These are phyloP conservation scores for Apotomis capreana DNA, from an alignment of 2,888 invertebrate genomes.

Conservation along the genomic window DNA sequence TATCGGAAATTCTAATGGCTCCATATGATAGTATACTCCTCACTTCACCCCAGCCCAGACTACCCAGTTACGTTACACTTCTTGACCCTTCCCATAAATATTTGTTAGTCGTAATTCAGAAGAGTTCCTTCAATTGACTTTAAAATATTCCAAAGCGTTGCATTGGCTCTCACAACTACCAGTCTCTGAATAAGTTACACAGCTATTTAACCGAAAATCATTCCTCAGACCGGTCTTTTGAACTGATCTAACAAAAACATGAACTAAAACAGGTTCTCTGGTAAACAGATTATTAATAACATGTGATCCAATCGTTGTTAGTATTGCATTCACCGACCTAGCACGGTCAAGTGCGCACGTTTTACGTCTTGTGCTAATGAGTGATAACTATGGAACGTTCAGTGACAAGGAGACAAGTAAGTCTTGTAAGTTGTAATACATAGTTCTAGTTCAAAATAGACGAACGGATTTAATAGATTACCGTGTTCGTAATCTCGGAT, in stretches of 20 bases:
- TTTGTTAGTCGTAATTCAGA: no score
- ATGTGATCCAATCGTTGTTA: not conserved
- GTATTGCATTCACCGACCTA: slow-evolving; percentile 15
- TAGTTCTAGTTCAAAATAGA: no score
- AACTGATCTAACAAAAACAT: not conserved
- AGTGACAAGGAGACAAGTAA: slow-evolving; percentile 13
- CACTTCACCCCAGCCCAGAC: no score
- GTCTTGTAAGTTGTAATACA: not conserved
- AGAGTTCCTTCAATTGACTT: no score
- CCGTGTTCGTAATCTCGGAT: no score
- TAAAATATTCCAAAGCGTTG: no score
- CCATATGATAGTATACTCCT: no score
- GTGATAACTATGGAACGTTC: slow-evolving; percentile 37
- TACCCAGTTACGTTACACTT: no score
- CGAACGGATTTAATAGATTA: no score
- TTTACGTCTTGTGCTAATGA: slow-evolving; percentile 17
- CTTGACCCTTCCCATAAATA: no score
- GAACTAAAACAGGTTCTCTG: slow-evolving; percentile 7
- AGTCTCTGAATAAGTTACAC: not conserved
- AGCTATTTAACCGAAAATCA: slow-evolving; percentile 1
- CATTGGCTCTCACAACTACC: not conserved
- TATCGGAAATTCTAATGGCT: no score
- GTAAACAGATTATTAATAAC: not conserved
- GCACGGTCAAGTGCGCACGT: slow-evolving; percentile 29
- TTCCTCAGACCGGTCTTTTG: slow-evolving; percentile 6